Percentiles rank a stretch among this genome's conserved stretches.
Conservation (phyloP, 1,140 invertebrate species). For the Galleria mellonella region DNA sequence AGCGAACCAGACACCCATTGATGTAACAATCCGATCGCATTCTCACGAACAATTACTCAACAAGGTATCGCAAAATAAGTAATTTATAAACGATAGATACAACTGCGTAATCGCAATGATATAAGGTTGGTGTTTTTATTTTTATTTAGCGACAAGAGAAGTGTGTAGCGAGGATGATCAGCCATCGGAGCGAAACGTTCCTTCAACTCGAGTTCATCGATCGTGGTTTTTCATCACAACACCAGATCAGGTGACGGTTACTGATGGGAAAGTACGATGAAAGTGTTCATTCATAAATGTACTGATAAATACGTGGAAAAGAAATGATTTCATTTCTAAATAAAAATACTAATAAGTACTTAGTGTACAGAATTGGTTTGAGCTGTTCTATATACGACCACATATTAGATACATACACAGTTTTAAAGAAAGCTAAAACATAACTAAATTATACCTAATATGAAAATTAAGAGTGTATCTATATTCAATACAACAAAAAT, state of each 20-base stretch:
- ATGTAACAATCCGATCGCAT: conserved; percentile 13
- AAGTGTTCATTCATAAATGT: conserved; percentile 14
- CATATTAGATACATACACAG: too few species aligned
- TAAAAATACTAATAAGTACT: neutral
- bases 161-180: conserved; percentile 17
- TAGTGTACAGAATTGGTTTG: too few species aligned
- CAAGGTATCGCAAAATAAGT: neutral
- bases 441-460: too few species aligned
- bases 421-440: too few species aligned
- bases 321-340: neutral
- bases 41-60: conserved; percentile 14
- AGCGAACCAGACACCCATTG: too few species aligned
- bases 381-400: too few species aligned
- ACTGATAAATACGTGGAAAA: neutral
- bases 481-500: too few species aligned
- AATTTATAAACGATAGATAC: neutral
- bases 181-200: conserved; percentile 54
- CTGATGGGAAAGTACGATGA: conserved; percentile 43
- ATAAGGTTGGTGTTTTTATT: neutral
- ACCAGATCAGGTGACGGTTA: conserved; percentile 27
- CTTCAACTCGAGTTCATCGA: conserved; percentile 61
- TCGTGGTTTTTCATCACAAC: conserved; percentile 35
- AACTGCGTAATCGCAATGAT: neutral
- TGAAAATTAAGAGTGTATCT: too few species aligned
- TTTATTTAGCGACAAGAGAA: neutral